Base-by-base conservation (phyloP, 2,797 vertebrate species). In the Trichosurus vulpecula region DNA sequence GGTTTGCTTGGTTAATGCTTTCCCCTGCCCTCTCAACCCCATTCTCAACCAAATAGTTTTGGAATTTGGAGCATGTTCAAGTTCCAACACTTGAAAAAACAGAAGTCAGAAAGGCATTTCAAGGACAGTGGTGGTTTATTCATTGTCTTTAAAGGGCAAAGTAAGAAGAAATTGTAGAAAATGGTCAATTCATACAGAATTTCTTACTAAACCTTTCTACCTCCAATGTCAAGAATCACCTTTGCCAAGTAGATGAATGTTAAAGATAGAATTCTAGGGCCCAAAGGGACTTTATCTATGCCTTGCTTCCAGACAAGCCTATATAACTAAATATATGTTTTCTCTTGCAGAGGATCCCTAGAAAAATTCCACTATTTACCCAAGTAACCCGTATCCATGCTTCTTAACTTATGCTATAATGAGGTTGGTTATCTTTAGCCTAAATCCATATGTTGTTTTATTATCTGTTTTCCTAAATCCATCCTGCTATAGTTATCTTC, bases 71-170 rank as follows among this genome's bases (percentile, higher is more conserved):
- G 94, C 66, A 52, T 25, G 54, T 92, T 2, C 29, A 91, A 93
- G 89, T 92, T 56, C 94, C 8, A 94, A 97, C 93, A 92, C 52
- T 96, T 93, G 93, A 47, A 81, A 35, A 94, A 95, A 54, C 58
- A 95, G 55, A 92, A 47, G 89, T 19, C 47, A 52, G 89, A 94
- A 95, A 94, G 55, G 10, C 91, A 95, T 95, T 94, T 93, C 51
- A 94, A 97, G 57, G 92, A 41, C 58, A 91, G 30, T 52, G 27
- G 66, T 94, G 96, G 95, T 92, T 31, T 55, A 92, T 95, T 95
- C 4, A 55, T 95, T 95, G 47, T 95, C 19, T 95, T 52, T 57
- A 56, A 96, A 94, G 93, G 54, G 56, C 93, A 93, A 90, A 92
- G 61, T 14, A 92, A 94, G 56, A 91, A 89, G 31, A 93, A 52